Evolutionary conservation across 2,797 vertebrate genomes (phyloP).

Genomic region (Rallus crepitans): DNA sequence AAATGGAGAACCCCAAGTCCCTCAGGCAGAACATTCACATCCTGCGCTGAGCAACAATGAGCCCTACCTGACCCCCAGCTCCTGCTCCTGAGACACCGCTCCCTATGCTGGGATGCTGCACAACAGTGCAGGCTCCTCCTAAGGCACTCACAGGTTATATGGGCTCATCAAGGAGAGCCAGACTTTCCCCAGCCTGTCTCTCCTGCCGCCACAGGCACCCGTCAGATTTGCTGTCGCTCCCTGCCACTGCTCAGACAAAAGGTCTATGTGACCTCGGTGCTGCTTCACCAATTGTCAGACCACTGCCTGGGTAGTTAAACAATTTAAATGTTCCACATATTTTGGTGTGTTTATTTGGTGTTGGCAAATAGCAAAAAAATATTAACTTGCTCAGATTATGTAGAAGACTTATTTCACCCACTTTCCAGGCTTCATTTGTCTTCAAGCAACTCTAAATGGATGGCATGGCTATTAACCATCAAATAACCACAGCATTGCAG

Average conservation of each 20-base stretch:
- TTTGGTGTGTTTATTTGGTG: background rate
- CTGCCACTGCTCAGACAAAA: background rate
- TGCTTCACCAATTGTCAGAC: background rate
- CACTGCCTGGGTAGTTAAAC: background rate
- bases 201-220: background rate
- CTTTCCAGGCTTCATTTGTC: background rate
- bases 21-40: background rate
- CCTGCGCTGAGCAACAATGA: background rate
- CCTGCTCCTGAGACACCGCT: rapidly evolving
- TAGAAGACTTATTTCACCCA: background rate
- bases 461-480: background rate
- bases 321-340: background rate
- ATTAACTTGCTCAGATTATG: background rate
- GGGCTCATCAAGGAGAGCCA: rapidly evolving
- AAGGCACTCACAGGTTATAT: rapidly evolving
- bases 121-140: background rate
- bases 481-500: background rate
- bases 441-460: background rate
- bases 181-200: background rate
- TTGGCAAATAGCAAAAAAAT: background rate
- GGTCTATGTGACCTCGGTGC: background rate
- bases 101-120: rapidly evolving
- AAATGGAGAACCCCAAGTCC: background rate
- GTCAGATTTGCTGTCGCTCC: background rate
- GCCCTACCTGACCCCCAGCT: background rate